Percentiles rank a stretch among this genome's conserved stretches.
phyloP scores from a whole-genome alignment of 1,140 invertebrate species.

The Caerostris extrusa region DNA sequence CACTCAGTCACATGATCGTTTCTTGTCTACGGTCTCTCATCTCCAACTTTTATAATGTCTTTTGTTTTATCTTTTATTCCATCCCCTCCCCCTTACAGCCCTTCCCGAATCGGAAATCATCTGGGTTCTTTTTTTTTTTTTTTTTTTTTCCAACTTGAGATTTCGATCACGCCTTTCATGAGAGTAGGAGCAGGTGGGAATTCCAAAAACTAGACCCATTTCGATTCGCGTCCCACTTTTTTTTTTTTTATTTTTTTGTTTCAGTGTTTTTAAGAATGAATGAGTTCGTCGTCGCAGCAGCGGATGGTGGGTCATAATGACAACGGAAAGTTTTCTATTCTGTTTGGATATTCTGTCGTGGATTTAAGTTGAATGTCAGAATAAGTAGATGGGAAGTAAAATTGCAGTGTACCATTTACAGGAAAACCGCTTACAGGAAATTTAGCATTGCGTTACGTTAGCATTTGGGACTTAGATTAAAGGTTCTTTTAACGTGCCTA shows the following conservation, averaged over 20 bases:
- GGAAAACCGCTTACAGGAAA: neutral
- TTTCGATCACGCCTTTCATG: slow-evolving; percentile 63
- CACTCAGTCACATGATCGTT: slow-evolving; percentile 49
- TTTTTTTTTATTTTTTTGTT: neutral
- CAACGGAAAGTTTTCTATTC: neutral
- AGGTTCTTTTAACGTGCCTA: no score
- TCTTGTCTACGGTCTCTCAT: neutral
- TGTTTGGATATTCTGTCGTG: neutral
- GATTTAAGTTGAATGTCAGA: neutral
- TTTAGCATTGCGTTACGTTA: neutral
- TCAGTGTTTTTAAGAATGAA: neutral
- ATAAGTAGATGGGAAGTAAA: neutral
- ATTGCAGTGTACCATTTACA: neutral
- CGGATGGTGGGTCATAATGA: slow-evolving; percentile 1
- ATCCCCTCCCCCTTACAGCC: neutral
- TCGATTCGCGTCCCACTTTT: neutral
- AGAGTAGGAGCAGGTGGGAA: slow-evolving; percentile 53
- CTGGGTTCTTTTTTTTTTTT: neutral
- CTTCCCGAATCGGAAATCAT: slow-evolving; percentile 22
- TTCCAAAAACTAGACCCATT: slow-evolving; percentile 3
- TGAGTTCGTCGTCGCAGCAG: neutral
- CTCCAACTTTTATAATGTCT: slow-evolving; percentile 61
- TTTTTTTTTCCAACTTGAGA: neutral
- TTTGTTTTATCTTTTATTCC: neutral
- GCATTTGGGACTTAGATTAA: no score